Evolutionary conservation across 1,140 invertebrate species (phyloP).

Genomic region (Drosophila guanche): DNA sequence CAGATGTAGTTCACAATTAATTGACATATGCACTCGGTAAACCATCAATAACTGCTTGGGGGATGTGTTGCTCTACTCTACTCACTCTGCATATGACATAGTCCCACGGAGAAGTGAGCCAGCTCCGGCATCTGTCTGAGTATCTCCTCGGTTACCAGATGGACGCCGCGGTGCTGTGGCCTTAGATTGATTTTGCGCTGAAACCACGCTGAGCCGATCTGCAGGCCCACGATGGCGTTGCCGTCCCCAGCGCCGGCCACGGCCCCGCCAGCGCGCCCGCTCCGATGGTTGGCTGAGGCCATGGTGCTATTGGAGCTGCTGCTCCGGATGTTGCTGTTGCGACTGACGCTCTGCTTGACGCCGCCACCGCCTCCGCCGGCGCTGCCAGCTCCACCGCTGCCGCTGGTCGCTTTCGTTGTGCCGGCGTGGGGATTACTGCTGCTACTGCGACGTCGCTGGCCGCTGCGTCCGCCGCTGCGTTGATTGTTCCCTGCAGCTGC

Average conservation of each 20-base stretch:
- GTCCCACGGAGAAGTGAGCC: constrained; percentile 95
- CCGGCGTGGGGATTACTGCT: constrained; percentile 81
- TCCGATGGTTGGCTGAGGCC: constrained; percentile 85
- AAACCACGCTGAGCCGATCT: constrained; percentile 97
- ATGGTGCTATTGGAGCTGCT: constrained; percentile 83
- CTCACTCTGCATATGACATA: constrained; percentile 98
- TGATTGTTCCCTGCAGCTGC: constrained; percentile 34
- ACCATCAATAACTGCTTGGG: not conserved
- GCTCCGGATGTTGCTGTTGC: constrained; percentile 83
- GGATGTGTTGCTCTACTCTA: constrained; percentile 52
- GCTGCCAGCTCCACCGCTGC: constrained; percentile 80
- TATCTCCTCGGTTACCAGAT: constrained; percentile 97
- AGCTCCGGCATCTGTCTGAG: constrained; percentile 96
- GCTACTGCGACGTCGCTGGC: constrained; percentile 81
- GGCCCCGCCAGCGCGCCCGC: constrained; percentile 78
- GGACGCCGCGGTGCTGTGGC: constrained; percentile 96
- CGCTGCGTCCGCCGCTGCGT: constrained; percentile 69
- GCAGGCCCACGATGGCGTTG: constrained; percentile 85
- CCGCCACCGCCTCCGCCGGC: constrained; percentile 71
- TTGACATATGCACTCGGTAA: constrained; percentile 34
- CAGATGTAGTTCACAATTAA: constrained; percentile 29
- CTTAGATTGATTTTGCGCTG: constrained; percentile 97
- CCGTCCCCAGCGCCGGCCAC: constrained; percentile 87
- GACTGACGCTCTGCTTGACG: constrained; percentile 80
- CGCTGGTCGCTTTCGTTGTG: constrained; percentile 78